phyloP scores from a whole-genome alignment of 1,140 invertebrate genomes.

The Drosophila busckii region DNA sequence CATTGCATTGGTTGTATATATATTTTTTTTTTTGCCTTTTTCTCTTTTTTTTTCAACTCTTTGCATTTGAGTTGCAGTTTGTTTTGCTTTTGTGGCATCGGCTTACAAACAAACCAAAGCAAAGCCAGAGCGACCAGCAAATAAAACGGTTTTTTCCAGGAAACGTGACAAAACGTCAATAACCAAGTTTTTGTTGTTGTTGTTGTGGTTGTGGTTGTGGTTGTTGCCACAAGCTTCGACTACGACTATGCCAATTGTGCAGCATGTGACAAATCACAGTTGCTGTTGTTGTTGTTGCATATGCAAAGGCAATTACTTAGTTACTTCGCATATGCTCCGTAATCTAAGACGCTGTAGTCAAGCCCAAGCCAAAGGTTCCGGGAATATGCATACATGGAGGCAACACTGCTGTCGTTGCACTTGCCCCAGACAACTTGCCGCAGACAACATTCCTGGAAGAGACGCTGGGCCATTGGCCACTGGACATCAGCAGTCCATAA shows the following conservation, averaged over 20 bases:
- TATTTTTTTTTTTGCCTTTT: conserved; percentile 11
- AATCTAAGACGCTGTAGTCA: conserved; percentile 43
- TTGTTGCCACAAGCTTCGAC: conserved; percentile 38
- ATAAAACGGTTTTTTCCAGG: conserved; percentile 75
- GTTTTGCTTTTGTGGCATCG: conserved; percentile 51
- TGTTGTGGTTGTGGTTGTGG: conserved; percentile 25
- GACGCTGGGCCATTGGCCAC: conserved; percentile 20
- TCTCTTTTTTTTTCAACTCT: background rate
- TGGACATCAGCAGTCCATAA: conserved; percentile 1
- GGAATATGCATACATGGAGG: no score
- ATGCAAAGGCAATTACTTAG: conserved; percentile 60
- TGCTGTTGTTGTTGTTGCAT: conserved; percentile 30
- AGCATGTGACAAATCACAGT: conserved; percentile 54
- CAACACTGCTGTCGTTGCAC: no score
- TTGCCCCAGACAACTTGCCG: conserved; percentile 14
- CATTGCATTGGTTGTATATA: no score
- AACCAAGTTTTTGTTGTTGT: no score
- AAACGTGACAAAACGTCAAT: conserved; percentile 77
- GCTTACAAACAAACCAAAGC: conserved; percentile 73
- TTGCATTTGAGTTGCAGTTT: conserved; percentile 21
- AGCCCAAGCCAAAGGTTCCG: conserved; percentile 36
- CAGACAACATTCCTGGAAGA: conserved; percentile 63
- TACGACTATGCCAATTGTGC: conserved; percentile 23
- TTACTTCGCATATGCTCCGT: conserved; percentile 32
- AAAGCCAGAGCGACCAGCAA: conserved; percentile 46